Evolutionary conservation across 2,797 vertebrate genomes (phyloP), one percentile per base, ranked within the genome.

Genomic region (Enteromius mattozi): DNA sequence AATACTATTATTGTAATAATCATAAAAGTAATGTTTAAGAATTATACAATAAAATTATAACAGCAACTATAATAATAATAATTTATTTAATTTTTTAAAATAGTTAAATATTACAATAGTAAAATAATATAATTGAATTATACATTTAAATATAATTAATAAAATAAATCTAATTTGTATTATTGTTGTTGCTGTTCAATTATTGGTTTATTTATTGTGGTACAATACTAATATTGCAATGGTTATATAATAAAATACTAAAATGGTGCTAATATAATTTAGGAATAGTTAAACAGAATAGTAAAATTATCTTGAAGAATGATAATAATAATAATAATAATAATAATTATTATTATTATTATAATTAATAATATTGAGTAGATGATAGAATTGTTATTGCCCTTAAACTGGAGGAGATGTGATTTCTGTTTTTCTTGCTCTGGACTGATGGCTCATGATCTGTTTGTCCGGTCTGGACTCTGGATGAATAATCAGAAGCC

Each of bases 401-500:
- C 1, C 9, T 40, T 35, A 69, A 5, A 10, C 35, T 2, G 69
- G 13, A 70, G 6, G 40, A 72, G 13, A 71, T 19, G 42, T 17
- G 42, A 1, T 47, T 9, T 37, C 19, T 8, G 6, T 68, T 35
- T 35, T 4, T 47, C 24, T 37, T 70, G n/a, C 7, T 35, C 19
- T 51, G n/a, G 42, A 61, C 61, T 19, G 56, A 63, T 30, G 56
- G 5, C 30, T 80, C 19, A 1, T 74, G 24, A 49, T 49, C 70
- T 49, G 7, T 49, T 30, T 3, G 45, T 72, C 70, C 8, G 47
- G 10, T 37, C 35, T 37, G 35, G 35, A 35, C 35, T 76, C 30
- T 16, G 72, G 72, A 82, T 45, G 56, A 56, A 69, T 51, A 35
- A 68, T 51, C 63, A 37, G 78, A 69, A 80, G 49, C 33, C 1